Evolutionary conservation across 2,888 invertebrate species (phyloP), one percentile per base, ranked within the genome.

Genomic region (Ophion slaviceki): DNA sequence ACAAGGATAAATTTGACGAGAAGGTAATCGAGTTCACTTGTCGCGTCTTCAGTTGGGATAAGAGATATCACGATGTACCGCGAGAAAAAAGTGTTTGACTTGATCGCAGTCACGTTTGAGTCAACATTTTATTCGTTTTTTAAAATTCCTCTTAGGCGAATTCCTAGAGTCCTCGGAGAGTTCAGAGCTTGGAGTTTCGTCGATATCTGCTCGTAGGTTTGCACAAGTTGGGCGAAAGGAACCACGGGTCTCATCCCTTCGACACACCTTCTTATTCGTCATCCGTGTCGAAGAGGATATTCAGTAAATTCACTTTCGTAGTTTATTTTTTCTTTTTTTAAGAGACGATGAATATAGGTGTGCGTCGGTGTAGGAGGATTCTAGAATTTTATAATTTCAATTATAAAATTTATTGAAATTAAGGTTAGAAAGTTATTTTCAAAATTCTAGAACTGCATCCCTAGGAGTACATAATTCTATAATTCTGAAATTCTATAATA

Each of bases 201-300:
- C 20, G 17, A 36, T 36, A 67, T 45, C 11, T 40, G 67, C 45
- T 45, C 40, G 40, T 67, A 20, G 8, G 67, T 67, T 67, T 20
- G 40, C 20, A 40, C 68, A 45, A 68, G 20, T 67, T 5, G 68
- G 11, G 45, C 45, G 45, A 2, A 45, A 40, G 68, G 20, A 32
- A 45, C 8, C 6, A 14, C 11, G 68, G 45, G 11, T 40, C 45
- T 45, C 68, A 68, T 45, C 68, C 45, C 45, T 45, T 5, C 45
- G 40, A 40, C 40, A 40, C 24, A 45, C 17, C 28, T 6, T 45
- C n/a, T 71, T 71, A 71, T 71, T 71, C 53, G 53, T 71, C 71
- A 71, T 57, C 32, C 40, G 40, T 40, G 40, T 40, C 57, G 57
- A 71, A 71, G 57, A 71, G 47, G 71, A 71, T 71, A 40, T 40